phyloP scores from a whole-genome alignment of 2,113 vertebrate genomes.

The Pterocles burchelli region DNA sequence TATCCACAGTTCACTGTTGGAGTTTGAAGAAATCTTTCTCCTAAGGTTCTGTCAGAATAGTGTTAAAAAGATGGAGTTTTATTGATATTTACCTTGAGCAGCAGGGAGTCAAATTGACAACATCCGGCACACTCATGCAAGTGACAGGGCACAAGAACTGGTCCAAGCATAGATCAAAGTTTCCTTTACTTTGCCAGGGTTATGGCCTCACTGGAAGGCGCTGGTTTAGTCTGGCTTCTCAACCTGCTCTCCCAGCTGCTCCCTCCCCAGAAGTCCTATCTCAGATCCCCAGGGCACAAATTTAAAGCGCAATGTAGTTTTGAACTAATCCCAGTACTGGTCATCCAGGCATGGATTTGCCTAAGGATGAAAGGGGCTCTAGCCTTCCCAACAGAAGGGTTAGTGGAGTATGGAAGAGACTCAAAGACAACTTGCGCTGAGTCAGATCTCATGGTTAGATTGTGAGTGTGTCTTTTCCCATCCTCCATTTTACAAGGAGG shows the following conservation, averaged over 20 bases:
- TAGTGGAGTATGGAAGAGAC: not conserved
- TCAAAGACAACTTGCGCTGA: not conserved
- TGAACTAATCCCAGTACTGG: not conserved
- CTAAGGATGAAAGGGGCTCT: accelerated
- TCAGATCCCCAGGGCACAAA: not conserved
- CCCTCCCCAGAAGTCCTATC: not conserved
- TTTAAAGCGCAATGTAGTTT: not conserved
- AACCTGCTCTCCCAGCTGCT: not conserved
- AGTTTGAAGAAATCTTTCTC: not conserved
- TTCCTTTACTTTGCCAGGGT: not conserved
- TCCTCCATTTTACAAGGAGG: not conserved
- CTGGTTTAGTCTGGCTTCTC: not conserved
- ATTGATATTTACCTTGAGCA: not conserved
- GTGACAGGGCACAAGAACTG: not conserved
- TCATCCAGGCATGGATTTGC: not conserved
- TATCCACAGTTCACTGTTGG: not conserved
- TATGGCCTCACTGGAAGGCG: not conserved
- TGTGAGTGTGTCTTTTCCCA: not conserved
- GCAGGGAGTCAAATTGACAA: not conserved
- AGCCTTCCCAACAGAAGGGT: not conserved
- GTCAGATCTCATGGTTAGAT: not conserved
- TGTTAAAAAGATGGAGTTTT: not conserved
- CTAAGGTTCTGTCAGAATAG: not conserved
- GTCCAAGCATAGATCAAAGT: not conserved
- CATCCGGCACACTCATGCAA: not conserved